phyloP scores from a whole-genome alignment of 53 echinoderm and acorn worm genomes.

The Pentamera pediparva region DNA sequence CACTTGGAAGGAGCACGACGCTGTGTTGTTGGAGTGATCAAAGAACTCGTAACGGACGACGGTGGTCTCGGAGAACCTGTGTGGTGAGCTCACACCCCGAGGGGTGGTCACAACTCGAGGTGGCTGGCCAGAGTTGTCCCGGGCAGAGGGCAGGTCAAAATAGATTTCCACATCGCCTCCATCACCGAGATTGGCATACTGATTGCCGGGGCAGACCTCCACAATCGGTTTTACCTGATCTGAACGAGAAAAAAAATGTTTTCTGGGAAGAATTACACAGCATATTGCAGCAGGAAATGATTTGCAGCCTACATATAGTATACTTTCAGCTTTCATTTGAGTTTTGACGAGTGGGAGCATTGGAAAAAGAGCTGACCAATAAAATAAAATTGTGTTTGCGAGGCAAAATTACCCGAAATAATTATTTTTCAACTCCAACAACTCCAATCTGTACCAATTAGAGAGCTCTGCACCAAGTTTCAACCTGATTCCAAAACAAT shows the following conservation, averaged over 20 bases:
- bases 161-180: conserved; percentile 34
- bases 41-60: conserved; percentile 50
- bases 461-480: too few species aligned
- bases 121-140: conserved; percentile 57
- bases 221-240: conserved; percentile 18
- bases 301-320: too few species aligned
- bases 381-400: too few species aligned
- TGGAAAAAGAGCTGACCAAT: too few species aligned
- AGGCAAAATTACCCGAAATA: too few species aligned
- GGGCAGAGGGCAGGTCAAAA: conserved; percentile 50
- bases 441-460: too few species aligned
- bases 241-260: background rate
- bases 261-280: too few species aligned
- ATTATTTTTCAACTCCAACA: too few species aligned
- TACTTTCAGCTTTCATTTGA: too few species aligned
- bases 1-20: conserved; percentile 52
- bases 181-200: conserved; percentile 36
- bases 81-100: conserved; percentile 57
- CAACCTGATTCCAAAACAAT: too few species aligned
- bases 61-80: conserved; percentile 58
- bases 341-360: too few species aligned
- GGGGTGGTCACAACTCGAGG: conserved; percentile 42
- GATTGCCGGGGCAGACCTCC: conserved; percentile 49
- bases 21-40: conserved; percentile 45
- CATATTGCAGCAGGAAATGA: too few species aligned